Percentiles rank a stretch among this genome's conserved stretches.
Evolutionary conservation across 2,888 invertebrate species (phyloP).

Genomic region (Argynnis bischoffii): DNA sequence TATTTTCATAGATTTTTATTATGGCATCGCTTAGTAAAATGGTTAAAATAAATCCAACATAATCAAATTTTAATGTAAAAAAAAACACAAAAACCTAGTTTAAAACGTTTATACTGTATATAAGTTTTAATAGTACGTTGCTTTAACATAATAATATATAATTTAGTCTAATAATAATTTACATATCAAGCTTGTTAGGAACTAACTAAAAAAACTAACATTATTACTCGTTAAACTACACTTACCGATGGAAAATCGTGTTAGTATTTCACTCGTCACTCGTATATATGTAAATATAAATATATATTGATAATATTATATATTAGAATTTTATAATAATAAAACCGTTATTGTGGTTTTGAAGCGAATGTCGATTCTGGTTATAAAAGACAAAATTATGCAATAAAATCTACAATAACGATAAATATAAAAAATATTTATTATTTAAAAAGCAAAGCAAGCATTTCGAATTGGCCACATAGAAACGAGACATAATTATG

Average conservation of each 20-base stretch:
- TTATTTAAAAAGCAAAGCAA: constrained; percentile 2
- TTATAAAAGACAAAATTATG: neutral
- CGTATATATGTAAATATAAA: constrained; percentile 3
- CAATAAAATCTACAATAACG: neutral
- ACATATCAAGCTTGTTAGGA: constrained; percentile 6
- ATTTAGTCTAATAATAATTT: neutral
- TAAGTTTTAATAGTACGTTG: neutral
- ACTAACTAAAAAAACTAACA: neutral
- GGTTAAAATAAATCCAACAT: too few species aligned
- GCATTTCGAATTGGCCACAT: constrained; percentile 1
- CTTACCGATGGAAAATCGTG: constrained; percentile 9
- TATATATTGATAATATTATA: constrained; percentile 4
- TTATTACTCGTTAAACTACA: constrained; percentile 2
- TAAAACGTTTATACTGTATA: too few species aligned
- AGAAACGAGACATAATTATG: constrained; percentile 13
- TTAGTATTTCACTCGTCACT: constrained; percentile 19
- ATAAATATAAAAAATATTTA: neutral
- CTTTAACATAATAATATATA: neutral
- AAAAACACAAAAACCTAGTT: too few species aligned
- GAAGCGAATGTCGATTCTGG: neutral
- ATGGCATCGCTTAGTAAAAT: too few species aligned
- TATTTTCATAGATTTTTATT: too few species aligned
- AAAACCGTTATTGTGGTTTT: neutral
- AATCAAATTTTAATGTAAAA: too few species aligned
- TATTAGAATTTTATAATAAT: neutral